Evolutionary conservation across 2,797 vertebrate species (phyloP), one percentile per base, ranked within the genome.

Genomic region (Rhynchotus rufescens): DNA sequence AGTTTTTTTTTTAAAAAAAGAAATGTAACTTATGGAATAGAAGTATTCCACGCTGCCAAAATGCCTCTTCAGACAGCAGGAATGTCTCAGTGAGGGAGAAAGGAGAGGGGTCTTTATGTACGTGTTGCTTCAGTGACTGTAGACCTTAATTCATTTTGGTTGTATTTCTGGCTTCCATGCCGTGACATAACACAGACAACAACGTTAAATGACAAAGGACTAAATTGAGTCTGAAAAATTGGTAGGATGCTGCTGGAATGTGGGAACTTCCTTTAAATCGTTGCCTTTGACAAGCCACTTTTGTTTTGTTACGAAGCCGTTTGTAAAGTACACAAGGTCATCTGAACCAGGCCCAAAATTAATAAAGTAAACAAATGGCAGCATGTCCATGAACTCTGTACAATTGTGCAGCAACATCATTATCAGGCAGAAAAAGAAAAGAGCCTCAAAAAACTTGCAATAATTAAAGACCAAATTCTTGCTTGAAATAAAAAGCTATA

Each of bases 201-300:
- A 78, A 59, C 56, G 47, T 44, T 51, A 40, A 56, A 19, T 10
- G 15, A 95, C 77, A 95, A 96, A 93, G 77, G 68, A 61, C 42
- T 92, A 86, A 90, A 93, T 13, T 2, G 42, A 92, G 87, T 86
- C 40, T 74, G 68, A 92, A 78, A 74, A 93, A 88, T 72, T 7
- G 45, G 60, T 71, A 71, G 68, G 68, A 84, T 76, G 47, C 60
- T 86, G 40, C 60, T 56, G 62, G 69, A 76, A 81, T 30, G 67
- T 47, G 54, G 89, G 85, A 82, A 25, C 1, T 77, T 72, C 5
- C 44, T 87, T 86, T 83, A 86, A 75, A 72, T 1, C 34, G 36
- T 45, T 59, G 23, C 28, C 36, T 82, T 61, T 67, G 34, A 81
- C 71, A 91, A 90, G 16, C 16, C 1, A 6, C 20, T 82, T 92